Evolutionary conservation across 92 coral and sea anemone species (phyloP), one percentile per base, ranked within the genome.

Genomic region (Actinernus sp.): DNA sequence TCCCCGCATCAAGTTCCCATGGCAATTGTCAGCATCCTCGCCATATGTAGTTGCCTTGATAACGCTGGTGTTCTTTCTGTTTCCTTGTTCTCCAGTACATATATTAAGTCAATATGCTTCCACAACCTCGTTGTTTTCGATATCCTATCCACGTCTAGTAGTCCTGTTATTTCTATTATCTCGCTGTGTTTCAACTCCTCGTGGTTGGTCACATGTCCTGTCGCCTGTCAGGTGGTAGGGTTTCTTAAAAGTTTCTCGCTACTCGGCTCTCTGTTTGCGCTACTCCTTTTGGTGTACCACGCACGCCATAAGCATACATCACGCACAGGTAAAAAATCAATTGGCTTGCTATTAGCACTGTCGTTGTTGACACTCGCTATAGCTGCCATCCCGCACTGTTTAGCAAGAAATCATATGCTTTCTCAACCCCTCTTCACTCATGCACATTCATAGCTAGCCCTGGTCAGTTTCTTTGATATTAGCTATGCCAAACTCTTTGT

Each of bases 251-350:
- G 23, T 9, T 68, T 34, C 24, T 38, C 65, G n/a, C 27, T 41
- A 16, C 8, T 32, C 40, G 76, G 76, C 5, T 53, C 76, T 17
- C 49, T 68, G 40, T 10, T 68, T 0, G 43, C 76, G 44, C 8
- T 13, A 11, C 38, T 66, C 11, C 34, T 34, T 34, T 14, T 34
- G 6, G 14, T 34, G 41, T 34, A 34, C 41, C 14, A 14, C 41
- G 14, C 41, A n/a, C n/a, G n/a, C n/a, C n/a, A n/a, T n/a, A n/a
- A n/a, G n/a, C n/a, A n/a, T n/a, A n/a, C n/a, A n/a, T n/a, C n/a
- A n/a, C n/a, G n/a, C n/a, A n/a, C n/a, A n/a, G n/a, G n/a, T n/a
- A n/a, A n/a, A n/a, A n/a, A n/a, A n/a, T n/a, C n/a, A n/a, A n/a
- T n/a, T n/a, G n/a, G n/a, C n/a, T n/a, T n/a, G n/a, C n/a, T n/a